A percentile compares a stretch with the other conserved stretches of the same genome.
Evolutionary conservation across 2,888 invertebrate genomes (phyloP).

Genomic region (Melinopterus prodromus): DNA sequence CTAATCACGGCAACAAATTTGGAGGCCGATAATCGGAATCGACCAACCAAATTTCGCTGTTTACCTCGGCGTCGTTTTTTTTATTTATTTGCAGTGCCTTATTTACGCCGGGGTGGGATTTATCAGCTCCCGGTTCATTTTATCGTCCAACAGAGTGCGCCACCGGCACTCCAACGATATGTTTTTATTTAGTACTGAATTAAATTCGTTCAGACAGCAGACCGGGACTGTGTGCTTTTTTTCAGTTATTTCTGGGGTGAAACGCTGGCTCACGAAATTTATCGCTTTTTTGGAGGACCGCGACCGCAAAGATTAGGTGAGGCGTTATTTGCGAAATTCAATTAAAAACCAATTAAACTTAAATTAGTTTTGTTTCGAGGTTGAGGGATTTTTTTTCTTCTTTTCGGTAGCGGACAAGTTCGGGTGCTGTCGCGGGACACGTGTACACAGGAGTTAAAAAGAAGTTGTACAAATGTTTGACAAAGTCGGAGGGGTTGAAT

Average conservation of each 20-base stretch:
- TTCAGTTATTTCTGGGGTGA: background rate
- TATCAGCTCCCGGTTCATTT: background rate
- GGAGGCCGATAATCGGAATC: background rate
- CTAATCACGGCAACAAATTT: background rate
- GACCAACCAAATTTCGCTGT: background rate
- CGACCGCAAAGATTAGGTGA: conserved; percentile 26
- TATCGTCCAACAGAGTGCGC: background rate
- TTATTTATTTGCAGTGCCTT: background rate
- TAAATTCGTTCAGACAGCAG: background rate
- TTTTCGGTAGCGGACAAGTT: background rate
- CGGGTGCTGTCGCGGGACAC: background rate
- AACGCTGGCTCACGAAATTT: background rate
- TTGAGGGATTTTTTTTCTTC: conserved; percentile 11
- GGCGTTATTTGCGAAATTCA: conserved; percentile 29
- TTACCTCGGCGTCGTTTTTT: background rate
- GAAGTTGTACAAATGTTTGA: background rate
- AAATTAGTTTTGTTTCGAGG: conserved; percentile 31
- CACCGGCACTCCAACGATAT: background rate
- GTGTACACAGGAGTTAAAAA: background rate
- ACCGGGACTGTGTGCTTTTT: background rate
- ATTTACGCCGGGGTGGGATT: conserved; percentile 4
- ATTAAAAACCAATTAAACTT: conserved; percentile 37
- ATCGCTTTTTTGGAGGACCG: conserved; percentile 23
- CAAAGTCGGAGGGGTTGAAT: background rate
- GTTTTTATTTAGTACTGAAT: background rate